These are phyloP conservation scores for Drosophila borborema DNA, from an alignment of 2,888 invertebrate species.

Conservation along the genomic window DNA sequence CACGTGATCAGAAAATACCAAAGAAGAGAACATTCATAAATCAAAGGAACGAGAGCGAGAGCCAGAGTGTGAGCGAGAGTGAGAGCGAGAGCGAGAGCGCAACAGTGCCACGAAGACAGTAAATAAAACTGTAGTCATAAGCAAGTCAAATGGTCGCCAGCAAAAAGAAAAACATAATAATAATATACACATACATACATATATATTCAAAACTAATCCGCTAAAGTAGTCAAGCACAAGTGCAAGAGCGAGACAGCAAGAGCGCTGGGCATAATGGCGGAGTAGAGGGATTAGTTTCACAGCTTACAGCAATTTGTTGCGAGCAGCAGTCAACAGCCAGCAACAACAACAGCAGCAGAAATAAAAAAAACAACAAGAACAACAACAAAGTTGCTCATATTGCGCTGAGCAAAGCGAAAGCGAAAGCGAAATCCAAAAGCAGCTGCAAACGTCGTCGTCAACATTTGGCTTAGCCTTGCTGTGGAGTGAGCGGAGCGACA, in stretches of 20 bases:
- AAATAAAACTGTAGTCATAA: constrained; percentile 33
- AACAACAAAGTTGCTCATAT: constrained; percentile 71
- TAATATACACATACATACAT: constrained; percentile 4
- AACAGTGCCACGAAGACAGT: constrained; percentile 5
- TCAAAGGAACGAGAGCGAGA: not conserved
- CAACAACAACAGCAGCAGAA: constrained; percentile 13
- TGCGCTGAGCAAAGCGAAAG: constrained; percentile 43
- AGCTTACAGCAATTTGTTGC: constrained; percentile 78
- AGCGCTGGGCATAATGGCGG: constrained; percentile 2
- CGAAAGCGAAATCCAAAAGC: constrained; percentile 55
- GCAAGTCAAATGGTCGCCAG: constrained; percentile 57
- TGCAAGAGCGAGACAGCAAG: not conserved
- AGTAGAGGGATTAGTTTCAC: constrained; percentile 69
- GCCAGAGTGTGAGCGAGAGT: not conserved
- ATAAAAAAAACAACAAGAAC: not conserved
- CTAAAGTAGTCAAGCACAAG: constrained; percentile 59
- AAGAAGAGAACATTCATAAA: not conserved
- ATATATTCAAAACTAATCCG: constrained; percentile 70
- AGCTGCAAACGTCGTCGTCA: constrained; percentile 75
- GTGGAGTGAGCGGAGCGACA: not conserved
- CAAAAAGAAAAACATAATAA: constrained; percentile 23
- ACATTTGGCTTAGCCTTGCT: constrained; percentile 70
- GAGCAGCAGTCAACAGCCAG: constrained; percentile 49
- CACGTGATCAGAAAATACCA: constrained; percentile 35
- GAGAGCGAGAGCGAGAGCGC: constrained; percentile 5